A percentile compares a stretch with the other conserved stretches of the same genome.
These are phyloP conservation scores for Bilobella aurantiaca DNA, from an alignment of 1,140 invertebrate genomes.

Conservation along the genomic window DNA sequence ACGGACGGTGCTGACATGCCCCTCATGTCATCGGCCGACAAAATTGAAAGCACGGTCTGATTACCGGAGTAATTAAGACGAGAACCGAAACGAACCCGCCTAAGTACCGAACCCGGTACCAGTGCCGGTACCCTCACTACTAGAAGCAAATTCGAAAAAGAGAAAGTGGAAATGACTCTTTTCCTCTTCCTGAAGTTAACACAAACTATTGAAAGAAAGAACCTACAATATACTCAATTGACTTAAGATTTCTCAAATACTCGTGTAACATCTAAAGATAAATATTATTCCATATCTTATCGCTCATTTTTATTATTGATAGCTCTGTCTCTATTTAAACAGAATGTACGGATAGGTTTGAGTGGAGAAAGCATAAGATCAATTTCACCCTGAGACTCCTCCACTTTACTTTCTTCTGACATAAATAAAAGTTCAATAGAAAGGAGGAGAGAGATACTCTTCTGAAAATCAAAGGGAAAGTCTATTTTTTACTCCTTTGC, in stretches of 20 bases:
- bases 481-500: background rate
- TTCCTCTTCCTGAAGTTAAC: too few species aligned
- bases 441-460: background rate
- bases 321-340: background rate
- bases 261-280: too few species aligned
- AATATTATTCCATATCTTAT: too few species aligned
- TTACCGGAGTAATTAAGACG: background rate
- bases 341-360: background rate
- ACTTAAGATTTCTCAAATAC: too few species aligned
- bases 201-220: too few species aligned
- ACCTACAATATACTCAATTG: too few species aligned
- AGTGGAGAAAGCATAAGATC: background rate
- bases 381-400: background rate
- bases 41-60: constrained; percentile 35
- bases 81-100: too few species aligned
- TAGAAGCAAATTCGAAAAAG: too few species aligned
- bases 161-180: too few species aligned
- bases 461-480: background rate
- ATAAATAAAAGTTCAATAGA: background rate
- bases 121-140: background rate
- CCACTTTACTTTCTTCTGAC: background rate
- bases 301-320: too few species aligned
- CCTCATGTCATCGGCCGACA: constrained; percentile 25
- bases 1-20: constrained; percentile 27
- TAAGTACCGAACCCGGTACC: too few species aligned